phyloP scores from a whole-genome alignment of 2,888 invertebrate species.

The Melanchra persicariae region DNA sequence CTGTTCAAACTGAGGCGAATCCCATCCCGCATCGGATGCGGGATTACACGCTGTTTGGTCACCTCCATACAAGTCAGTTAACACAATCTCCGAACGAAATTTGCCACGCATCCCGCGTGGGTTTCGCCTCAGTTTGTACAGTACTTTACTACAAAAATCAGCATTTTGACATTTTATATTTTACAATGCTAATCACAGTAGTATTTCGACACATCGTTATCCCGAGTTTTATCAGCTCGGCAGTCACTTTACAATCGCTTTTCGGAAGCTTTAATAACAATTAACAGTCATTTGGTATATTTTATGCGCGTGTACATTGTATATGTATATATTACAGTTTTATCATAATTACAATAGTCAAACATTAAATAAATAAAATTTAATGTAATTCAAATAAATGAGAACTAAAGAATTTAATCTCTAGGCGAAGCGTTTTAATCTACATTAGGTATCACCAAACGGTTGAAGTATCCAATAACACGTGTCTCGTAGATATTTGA shows the following conservation, averaged over 20 bases:
- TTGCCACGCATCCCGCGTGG: not conserved
- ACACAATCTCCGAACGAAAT: not conserved
- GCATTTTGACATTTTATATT: conserved; percentile 26
- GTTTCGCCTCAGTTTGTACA: not conserved
- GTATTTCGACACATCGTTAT: conserved; percentile 35
- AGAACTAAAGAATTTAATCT: conserved; percentile 26
- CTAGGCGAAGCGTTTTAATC: conserved; percentile 34
- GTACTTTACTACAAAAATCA: not conserved
- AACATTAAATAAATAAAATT: conserved; percentile 23
- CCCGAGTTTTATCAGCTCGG: conserved; percentile 15
- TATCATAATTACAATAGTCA: conserved; percentile 25
- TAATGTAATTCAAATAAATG: conserved; percentile 17
- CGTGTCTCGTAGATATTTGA: conserved; percentile 2
- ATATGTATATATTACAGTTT: conserved; percentile 35
- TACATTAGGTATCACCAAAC: conserved; percentile 6
- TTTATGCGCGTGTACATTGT: conserved; percentile 39
- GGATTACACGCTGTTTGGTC: not conserved
- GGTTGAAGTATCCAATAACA: conserved; percentile 6
- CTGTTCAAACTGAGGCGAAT: not conserved
- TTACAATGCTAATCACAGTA: conserved; percentile 51
- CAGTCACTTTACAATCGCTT: conserved; percentile 19
- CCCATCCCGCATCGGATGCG: not conserved
- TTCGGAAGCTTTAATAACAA: conserved; percentile 25
- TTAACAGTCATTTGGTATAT: conserved; percentile 26
- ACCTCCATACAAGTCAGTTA: not conserved